These are phyloP conservation scores for Morphnarchus princeps DNA, from an alignment of 2,113 vertebrate species.

Conservation along the genomic window DNA sequence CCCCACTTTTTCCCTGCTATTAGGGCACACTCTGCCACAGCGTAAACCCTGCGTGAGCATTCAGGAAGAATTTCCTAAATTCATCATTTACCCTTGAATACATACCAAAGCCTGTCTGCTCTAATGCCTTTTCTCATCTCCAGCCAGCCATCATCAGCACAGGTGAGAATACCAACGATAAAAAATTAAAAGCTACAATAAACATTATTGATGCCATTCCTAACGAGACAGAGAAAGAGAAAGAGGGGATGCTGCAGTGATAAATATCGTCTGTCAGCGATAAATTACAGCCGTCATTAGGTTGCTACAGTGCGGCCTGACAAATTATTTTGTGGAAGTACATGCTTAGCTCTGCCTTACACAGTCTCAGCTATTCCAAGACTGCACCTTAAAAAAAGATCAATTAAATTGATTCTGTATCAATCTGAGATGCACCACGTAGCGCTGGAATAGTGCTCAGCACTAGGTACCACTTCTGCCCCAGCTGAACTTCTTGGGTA, in stretches of 20 bases:
- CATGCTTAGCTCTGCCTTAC: conserved; percentile 13
- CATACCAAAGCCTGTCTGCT: background rate
- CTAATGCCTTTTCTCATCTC: conserved; percentile 6
- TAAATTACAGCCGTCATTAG: conserved; percentile 63
- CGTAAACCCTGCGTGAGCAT: fast-evolving
- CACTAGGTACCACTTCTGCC: fast-evolving
- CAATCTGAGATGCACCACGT: background rate
- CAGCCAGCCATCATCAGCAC: background rate
- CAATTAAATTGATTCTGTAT: background rate
- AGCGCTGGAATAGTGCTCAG: background rate
- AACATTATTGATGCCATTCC: conserved; percentile 66
- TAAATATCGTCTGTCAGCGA: conserved; percentile 45
- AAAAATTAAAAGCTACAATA: conserved; percentile 71
- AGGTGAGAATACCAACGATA: conserved; percentile 57
- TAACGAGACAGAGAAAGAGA: conserved; percentile 48
- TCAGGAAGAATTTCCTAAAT: background rate
- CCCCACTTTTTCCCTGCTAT: fast-evolving
- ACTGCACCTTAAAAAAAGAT: background rate
- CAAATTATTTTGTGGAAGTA: conserved; percentile 44
- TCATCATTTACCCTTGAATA: background rate
- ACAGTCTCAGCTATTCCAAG: background rate
- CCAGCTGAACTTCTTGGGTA: background rate
- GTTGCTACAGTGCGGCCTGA: conserved; percentile 30
- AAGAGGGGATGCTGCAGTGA: conserved; percentile 16
- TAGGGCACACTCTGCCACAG: background rate